Evolutionary conservation across 2,797 vertebrate species (phyloP).

Genomic region (Sebastes wilsoni): DNA sequence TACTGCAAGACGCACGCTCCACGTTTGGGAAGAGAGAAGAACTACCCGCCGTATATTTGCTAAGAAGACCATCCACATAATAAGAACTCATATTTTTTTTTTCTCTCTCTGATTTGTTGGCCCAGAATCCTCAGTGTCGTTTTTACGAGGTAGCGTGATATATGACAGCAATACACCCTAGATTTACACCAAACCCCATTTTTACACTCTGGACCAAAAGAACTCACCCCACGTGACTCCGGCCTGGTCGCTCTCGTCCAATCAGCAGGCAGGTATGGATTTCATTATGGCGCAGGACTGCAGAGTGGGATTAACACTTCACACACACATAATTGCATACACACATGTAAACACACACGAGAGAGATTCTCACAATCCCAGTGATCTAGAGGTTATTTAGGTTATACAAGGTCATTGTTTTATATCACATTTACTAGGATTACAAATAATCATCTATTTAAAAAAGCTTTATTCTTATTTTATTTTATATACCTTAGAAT

Average conservation of each 20-base stretch:
- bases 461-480: background rate
- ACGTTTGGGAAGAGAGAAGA: constrained; percentile 89
- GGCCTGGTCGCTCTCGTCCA: constrained; percentile 86
- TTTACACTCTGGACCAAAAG: constrained; percentile 91
- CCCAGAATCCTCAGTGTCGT: constrained; percentile 95
- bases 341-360: constrained; percentile 23
- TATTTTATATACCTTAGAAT: background rate
- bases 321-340: constrained; percentile 33
- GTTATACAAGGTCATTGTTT: background rate
- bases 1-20: constrained; percentile 88
- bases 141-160: constrained; percentile 99
- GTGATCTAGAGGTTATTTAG: background rate
- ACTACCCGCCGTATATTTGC: constrained; percentile 90
- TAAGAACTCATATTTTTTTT: constrained; percentile 95
- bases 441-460: background rate
- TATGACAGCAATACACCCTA: constrained; percentile 97
- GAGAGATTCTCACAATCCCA: constrained; percentile 17
- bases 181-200: constrained; percentile 98
- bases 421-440: background rate
- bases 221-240: constrained; percentile 89
- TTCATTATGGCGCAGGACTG: constrained; percentile 89
- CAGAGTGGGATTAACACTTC: constrained; percentile 66
- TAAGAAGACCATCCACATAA: constrained; percentile 94
- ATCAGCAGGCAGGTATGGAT: constrained; percentile 80
- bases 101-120: constrained; percentile 94